Conservation (phyloP, 2,113 vertebrate species). For the Scalopus aquaticus region DNA sequence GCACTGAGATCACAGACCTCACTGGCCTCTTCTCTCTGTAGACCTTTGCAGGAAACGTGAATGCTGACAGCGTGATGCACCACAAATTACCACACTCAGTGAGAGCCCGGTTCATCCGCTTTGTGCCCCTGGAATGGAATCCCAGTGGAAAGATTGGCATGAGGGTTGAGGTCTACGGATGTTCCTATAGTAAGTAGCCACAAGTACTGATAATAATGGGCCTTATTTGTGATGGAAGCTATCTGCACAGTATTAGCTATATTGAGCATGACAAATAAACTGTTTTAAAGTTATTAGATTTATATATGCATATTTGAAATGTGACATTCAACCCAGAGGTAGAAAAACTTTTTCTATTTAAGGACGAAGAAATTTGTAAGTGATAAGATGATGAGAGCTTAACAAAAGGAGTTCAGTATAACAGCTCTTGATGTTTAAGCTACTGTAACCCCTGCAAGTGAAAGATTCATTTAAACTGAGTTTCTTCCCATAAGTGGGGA, state of each 20-base stretch:
- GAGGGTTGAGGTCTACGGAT: constrained; percentile 93
- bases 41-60: constrained; percentile 92
- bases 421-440: neutral
- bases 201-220: accelerated
- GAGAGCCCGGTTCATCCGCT: constrained; percentile 93
- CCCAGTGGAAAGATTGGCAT: constrained; percentile 90
- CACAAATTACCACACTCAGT: constrained; percentile 92
- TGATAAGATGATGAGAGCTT: neutral
- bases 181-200: constrained; percentile 93
- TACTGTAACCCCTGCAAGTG: neutral
- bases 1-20: neutral
- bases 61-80: constrained; percentile 91
- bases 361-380: neutral
- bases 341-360: neutral
- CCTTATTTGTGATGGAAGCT: accelerated
- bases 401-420: neutral
- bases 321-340: neutral
- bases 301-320: neutral
- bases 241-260: accelerated
- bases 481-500: neutral
- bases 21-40: constrained; percentile 79
- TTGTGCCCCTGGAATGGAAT: constrained; percentile 93
- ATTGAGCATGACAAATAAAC: neutral
- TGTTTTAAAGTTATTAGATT: neutral
- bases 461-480: neutral